These are phyloP conservation scores for Mactromeris polynyma DNA, from an alignment of 2,888 invertebrate species.

Conservation along the genomic window DNA sequence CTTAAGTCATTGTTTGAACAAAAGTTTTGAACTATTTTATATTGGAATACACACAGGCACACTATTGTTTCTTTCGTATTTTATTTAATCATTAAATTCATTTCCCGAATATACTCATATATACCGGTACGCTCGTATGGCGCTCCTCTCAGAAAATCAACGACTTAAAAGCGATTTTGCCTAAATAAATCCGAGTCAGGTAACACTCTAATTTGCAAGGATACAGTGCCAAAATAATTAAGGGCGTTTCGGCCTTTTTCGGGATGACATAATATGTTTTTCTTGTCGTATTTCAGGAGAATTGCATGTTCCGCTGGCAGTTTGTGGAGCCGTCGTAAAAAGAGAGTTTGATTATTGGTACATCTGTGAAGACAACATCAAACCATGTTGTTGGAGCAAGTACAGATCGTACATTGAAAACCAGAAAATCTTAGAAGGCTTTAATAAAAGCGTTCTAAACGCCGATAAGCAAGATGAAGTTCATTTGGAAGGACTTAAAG, in stretches of 20 bases:
- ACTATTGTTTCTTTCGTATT: not conserved
- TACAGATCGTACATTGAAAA: conserved; percentile 86
- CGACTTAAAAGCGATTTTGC: not conserved
- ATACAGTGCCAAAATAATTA: not conserved
- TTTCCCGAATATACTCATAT: not conserved
- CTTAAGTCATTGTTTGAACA: conserved; percentile 16
- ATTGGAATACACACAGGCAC: conserved; percentile 3
- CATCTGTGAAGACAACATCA: conserved; percentile 84
- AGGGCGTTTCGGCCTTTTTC: not conserved
- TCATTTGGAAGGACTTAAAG: not conserved
- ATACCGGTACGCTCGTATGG: not conserved
- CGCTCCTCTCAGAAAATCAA: not conserved
- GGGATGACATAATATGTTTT: not conserved
- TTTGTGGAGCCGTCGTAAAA: conserved; percentile 87
- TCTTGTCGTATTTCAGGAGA: conserved; percentile 80
- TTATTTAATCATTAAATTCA: conserved; percentile 15
- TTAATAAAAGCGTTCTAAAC: conserved; percentile 81
- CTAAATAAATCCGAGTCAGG: not conserved
- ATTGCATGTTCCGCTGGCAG: conserved; percentile 86
- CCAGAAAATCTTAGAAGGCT: conserved; percentile 84
- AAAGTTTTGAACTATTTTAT: conserved; percentile 9
- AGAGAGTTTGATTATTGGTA: conserved; percentile 86
- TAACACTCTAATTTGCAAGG: not conserved
- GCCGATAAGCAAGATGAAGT: conserved; percentile 79
- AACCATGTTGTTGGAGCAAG: conserved; percentile 86